Conservation (phyloP, 2,113 vertebrate species). For the Silurus asotus region DNA sequence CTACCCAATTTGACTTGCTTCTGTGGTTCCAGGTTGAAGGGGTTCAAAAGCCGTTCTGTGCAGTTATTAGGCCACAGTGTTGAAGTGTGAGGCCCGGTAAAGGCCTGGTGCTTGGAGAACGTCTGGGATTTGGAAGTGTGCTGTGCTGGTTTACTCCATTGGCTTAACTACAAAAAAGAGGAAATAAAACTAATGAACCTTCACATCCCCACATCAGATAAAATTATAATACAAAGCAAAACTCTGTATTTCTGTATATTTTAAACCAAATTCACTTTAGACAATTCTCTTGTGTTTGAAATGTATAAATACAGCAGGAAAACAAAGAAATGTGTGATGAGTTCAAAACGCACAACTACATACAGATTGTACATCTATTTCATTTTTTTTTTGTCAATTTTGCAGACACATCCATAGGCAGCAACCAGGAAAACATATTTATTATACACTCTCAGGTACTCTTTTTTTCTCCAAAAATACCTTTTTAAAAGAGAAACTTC, state of each 20-base stretch:
- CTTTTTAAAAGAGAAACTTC: not conserved
- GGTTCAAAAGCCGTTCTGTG: slow-evolving; percentile 1
- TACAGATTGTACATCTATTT: not conserved
- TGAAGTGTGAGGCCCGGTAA: not conserved
- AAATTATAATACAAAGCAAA: not conserved
- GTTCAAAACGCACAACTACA: not conserved
- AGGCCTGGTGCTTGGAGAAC: slow-evolving; percentile 7
- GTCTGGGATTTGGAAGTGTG: not conserved
- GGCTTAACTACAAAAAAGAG: slow-evolving; percentile 36
- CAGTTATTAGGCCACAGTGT: slow-evolving; percentile 39
- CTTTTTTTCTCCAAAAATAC: not conserved
- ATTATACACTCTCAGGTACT: not conserved
- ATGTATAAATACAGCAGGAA: no score
- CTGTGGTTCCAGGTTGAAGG: slow-evolving; percentile 37
- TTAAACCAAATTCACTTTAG: not conserved
- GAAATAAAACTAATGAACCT: not conserved
- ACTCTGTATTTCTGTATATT: not conserved
- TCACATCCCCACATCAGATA: not conserved
- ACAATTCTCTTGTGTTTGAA: not conserved
- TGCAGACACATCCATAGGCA: not conserved
- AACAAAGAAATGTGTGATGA: no score
- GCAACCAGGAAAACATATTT: not conserved
- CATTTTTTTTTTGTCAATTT: not conserved
- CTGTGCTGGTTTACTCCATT: not conserved
- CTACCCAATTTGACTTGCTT: slow-evolving; percentile 35